Evolutionary conservation across 2,797 vertebrate genomes (phyloP), one percentile per base, ranked within the genome.

Genomic region (Varecia variegata): DNA sequence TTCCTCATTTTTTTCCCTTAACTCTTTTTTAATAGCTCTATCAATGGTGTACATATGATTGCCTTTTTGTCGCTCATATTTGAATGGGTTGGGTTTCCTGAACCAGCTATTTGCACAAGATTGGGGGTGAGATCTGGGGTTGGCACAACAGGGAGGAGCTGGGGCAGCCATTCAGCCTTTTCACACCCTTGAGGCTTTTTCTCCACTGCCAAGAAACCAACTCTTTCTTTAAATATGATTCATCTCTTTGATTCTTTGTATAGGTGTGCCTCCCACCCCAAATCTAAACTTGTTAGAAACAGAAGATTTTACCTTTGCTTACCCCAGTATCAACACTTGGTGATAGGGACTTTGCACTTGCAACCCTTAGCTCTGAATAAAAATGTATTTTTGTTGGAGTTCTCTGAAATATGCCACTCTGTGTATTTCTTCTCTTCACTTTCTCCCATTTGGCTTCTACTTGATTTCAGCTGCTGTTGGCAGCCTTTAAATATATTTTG

Each of bases 401-500:
- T 70, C 81, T 74, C 54, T 70, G 58, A 76, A 30, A 12, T 38
- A 21, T 12, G 21, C n/a, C 60, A 4, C 17, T 68, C 50, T 54
- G 23, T 52, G 30, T 62, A 2, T 54, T 52, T 81, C 65, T 80
- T 38, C 54, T 73, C 45, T 62, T 92, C 50, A 32, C 27, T 54
- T 40, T 43, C 52, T 91, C 89, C n/a, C 27, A 52, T 82, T 71
- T 95, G 70, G 54, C 70, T 89, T 77, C 79, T 74, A 20, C 25
- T 60, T 83, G 43, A 56, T 79, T 88, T 89, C 56, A 32, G 62
- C 79, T 43, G 18, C 80, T 73, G 52, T 77, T 32, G 67, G 67
- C 56, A 73, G 30, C 58, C 74, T 92, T 74, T 86, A 71, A 89
- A 45, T 92, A 15, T 71, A 60, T 86, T 77, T 96, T 79, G 56